These are phyloP conservation scores for Sericinus montela DNA, from an alignment of 2,888 invertebrate species.

Conservation along the genomic window DNA sequence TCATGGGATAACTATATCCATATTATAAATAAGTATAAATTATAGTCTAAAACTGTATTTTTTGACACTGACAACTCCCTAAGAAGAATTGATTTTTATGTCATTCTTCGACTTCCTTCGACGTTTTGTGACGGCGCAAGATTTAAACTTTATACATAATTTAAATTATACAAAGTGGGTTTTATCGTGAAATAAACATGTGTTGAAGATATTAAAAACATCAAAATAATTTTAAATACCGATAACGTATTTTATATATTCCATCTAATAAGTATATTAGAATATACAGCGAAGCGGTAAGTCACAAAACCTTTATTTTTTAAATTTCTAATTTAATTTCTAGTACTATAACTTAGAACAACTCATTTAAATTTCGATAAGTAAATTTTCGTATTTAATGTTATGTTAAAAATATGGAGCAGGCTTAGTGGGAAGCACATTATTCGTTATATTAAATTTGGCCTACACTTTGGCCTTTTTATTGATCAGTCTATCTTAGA, in stretches of 20 bases:
- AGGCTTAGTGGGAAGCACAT: too few relatives aligned
- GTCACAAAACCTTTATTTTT: background rate
- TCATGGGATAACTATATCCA: too few relatives aligned
- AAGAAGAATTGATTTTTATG: slow-evolving; percentile 55
- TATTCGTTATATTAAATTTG: background rate
- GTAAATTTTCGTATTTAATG: too few relatives aligned
- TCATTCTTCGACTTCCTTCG: slow-evolving; percentile 45
- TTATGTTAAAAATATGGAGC: too few relatives aligned
- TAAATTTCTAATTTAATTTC: background rate
- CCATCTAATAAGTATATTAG: background rate
- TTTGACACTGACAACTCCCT: slow-evolving; percentile 13
- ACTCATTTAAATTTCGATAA: too few relatives aligned
- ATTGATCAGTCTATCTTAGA: slow-evolving; percentile 9
- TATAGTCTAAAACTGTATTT: background rate
- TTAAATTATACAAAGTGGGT: slow-evolving; percentile 18
- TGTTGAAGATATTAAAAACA: background rate
- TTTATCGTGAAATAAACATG: slow-evolving; percentile 24
- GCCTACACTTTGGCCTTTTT: background rate
- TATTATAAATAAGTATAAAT: too few relatives aligned
- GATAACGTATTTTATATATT: background rate
- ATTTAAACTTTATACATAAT: slow-evolving; percentile 54
- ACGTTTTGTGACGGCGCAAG: slow-evolving; percentile 64
- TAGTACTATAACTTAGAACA: too few relatives aligned
- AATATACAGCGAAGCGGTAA: slow-evolving; percentile 10
- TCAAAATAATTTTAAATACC: background rate